Evolutionary conservation across 2,113 vertebrate species (phyloP).

Genomic region (Chaenogobius annularis): DNA sequence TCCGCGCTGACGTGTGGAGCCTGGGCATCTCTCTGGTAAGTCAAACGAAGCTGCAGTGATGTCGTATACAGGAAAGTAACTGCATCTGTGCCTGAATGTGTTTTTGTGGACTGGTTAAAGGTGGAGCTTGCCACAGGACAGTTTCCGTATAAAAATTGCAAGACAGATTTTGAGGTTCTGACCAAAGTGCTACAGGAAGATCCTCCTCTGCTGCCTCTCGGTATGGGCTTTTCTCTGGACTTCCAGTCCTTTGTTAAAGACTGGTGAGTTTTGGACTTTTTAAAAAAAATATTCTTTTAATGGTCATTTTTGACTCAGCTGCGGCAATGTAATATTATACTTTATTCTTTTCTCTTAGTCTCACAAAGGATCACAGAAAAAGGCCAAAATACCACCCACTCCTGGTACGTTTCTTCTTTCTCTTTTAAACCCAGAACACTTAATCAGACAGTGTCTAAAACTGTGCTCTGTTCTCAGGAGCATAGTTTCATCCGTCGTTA

Average conservation of each 20-base stretch:
- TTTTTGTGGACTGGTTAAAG: constrained; percentile 54
- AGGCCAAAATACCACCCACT: constrained; percentile 98
- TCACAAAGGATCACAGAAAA: constrained; percentile 99
- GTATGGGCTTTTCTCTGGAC: constrained; percentile 93
- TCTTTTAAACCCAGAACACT: no score
- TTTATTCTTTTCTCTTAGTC: constrained; percentile 71
- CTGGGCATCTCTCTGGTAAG: constrained; percentile 92
- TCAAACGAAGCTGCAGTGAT: neutral
- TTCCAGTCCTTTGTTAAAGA: constrained; percentile 97
- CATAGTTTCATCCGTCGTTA: constrained; percentile 93
- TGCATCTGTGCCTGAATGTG: neutral
- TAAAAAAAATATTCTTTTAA: neutral
- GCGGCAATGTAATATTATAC: neutral
- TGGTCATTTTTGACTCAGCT: neutral
- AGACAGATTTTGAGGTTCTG: constrained; percentile 95
- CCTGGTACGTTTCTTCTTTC: constrained; percentile 79
- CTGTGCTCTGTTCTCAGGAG: constrained; percentile 74
- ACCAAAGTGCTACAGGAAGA: constrained; percentile 98
- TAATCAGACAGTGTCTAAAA: neutral
- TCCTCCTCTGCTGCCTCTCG: constrained; percentile 86
- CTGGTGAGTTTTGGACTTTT: constrained; percentile 78
- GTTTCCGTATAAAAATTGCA: constrained; percentile 96
- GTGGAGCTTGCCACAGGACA: constrained; percentile 94
- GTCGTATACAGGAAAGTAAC: neutral
- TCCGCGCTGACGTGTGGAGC: constrained; percentile 94